Conservation (phyloP, 37 sponge, comb jelly and placozoan species). For the Tethya wilhelma region DNA sequence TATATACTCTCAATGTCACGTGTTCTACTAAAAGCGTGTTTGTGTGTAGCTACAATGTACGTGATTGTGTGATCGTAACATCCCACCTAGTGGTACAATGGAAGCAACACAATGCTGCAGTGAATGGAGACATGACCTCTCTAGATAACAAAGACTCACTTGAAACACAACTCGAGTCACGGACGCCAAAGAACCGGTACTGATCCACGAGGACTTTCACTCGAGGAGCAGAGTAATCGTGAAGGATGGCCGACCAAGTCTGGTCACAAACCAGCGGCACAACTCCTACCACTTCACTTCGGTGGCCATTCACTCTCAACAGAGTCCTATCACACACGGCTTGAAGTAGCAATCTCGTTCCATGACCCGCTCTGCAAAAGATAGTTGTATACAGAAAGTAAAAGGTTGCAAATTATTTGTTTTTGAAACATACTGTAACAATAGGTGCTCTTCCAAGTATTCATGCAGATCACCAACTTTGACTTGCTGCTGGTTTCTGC, state of each 20-base stretch:
- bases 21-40: too few relatives aligned
- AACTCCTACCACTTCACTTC: not conserved
- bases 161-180: too few relatives aligned
- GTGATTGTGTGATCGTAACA: too few relatives aligned
- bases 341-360: slow-evolving; percentile 3
- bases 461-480: slow-evolving; percentile 8
- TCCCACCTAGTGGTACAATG: too few relatives aligned
- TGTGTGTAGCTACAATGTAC: too few relatives aligned
- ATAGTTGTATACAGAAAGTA: too few relatives aligned
- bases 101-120: too few relatives aligned
- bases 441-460: slow-evolving; percentile 9
- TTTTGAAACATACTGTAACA: not conserved
- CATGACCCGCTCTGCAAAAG: slow-evolving; percentile 1
- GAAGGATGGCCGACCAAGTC: slow-evolving; percentile 15
- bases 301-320: not conserved
- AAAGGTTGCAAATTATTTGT: too few relatives aligned
- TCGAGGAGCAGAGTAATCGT: not conserved
- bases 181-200: not conserved
- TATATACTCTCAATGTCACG: too few relatives aligned
- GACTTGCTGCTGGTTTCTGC: slow-evolving; percentile 1
- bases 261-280: slow-evolving; percentile 30
- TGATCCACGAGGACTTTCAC: slow-evolving; percentile 27
- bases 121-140: too few relatives aligned
- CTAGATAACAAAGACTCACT: too few relatives aligned
- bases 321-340: slow-evolving; percentile 11